Percentiles rank a stretch among this genome's conserved stretches.
These are phyloP conservation scores for Amblyraja radiata DNA, from an alignment of 2,797 vertebrate genomes.

Conservation along the genomic window DNA sequence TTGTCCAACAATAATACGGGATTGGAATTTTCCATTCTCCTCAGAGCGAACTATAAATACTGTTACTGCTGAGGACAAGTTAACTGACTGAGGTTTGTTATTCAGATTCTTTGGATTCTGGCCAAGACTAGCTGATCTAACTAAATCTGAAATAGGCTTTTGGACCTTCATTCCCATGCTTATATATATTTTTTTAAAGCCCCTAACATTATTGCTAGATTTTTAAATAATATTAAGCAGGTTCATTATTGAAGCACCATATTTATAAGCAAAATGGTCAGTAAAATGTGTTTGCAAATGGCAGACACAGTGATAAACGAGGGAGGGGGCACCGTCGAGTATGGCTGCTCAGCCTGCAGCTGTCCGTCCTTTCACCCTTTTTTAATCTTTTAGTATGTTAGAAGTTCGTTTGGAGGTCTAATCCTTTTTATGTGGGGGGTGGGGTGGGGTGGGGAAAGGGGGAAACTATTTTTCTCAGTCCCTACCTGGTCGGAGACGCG, in stretches of 20 bases:
- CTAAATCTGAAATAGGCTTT: background rate
- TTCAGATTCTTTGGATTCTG: background rate
- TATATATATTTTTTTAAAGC: background rate
- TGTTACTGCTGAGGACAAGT: background rate
- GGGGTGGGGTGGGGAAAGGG: too few species aligned
- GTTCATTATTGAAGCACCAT: background rate
- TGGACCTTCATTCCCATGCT: background rate
- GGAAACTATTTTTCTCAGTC: too few species aligned
- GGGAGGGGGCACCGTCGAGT: too few species aligned
- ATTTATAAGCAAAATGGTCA: background rate
- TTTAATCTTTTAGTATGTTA: too few species aligned
- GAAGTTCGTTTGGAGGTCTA: too few species aligned
- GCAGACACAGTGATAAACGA: background rate
- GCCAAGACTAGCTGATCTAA: background rate
- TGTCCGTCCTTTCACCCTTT: too few species aligned
- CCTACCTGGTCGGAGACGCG: too few species aligned
- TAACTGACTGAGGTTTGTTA: constrained; percentile 8
- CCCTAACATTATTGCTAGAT: background rate
- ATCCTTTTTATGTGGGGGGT: too few species aligned
- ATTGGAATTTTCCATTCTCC: constrained; percentile 33
- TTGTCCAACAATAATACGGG: constrained; percentile 17
- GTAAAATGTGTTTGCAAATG: background rate
- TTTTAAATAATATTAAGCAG: background rate
- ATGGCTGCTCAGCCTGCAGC: too few species aligned
- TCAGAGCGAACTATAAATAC: background rate